Base-by-base conservation (phyloP, 2,113 vertebrate species). In the Cathartes aura region DNA sequence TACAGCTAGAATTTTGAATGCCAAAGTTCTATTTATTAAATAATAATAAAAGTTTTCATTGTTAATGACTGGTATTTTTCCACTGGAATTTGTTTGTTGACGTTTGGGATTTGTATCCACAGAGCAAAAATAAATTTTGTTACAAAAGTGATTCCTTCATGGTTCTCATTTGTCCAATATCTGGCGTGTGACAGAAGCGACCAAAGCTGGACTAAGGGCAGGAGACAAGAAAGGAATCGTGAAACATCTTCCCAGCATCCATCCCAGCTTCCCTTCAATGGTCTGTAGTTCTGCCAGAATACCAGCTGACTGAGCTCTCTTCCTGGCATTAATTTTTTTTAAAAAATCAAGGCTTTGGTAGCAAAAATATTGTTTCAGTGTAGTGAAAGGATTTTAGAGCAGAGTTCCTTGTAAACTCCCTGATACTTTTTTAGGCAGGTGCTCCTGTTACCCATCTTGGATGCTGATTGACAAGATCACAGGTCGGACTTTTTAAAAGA, bases 21-120 rank as follows among this genome's bases (percentile, higher is more conserved):
- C 99, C 99, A 99, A 99, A 99, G 99, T 98, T 99, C 98, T 99
- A 99, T 99, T 99, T 99, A 99, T 99, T 98, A 97, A 98, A 97
- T 92, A 97, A 97, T 94, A 97, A 98, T 98, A 98, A 97, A 96
- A 97, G 89, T 98, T 98, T 98, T 99, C 98, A 97, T 98, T 98
- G 98, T 99, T 98, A 98, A 98, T 97, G 93, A 98, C 97, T 98
- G 98, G 98, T 99, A 99, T 99, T 99, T 99, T 99, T 99, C 97
- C 99, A 99, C 98, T 98, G 98, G 98, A 98, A 95, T 97, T 97
- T 98, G 98, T 98, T 98, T 98, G 98, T 98, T 98, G 98, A 98
- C 98, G 98, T 98, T 98, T 98, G 91, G 95, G 87, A 98, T 98
- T 98, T 98, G 98, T 98, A 98, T 98, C 97, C 97, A 97, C 98